Percentiles rank a stretch among this genome's conserved stretches.
Conservation (phyloP, 2,797 vertebrate genomes). For the Lagocephalus sceleratus region DNA sequence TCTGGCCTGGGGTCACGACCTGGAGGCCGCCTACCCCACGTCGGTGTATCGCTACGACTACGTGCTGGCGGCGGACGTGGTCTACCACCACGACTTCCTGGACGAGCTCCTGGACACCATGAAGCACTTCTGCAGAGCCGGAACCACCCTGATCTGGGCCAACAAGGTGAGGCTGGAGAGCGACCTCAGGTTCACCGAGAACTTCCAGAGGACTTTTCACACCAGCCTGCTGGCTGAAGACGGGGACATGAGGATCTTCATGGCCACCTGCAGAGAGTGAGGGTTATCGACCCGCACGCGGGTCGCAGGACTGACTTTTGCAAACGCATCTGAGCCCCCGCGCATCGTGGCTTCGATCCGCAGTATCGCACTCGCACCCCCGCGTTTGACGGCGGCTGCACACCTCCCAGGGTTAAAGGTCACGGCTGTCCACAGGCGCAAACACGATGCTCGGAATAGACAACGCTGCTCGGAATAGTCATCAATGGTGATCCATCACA, state of each 20-base stretch:
- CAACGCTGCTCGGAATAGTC: too few species aligned
- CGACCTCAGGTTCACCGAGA: constrained; percentile 83
- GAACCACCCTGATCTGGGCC: constrained; percentile 88
- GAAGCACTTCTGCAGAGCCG: constrained; percentile 83
- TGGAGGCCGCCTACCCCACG: constrained; percentile 75
- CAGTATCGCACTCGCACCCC: too few species aligned
- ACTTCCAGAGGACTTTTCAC: constrained; percentile 79
- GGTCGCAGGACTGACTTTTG: too few species aligned
- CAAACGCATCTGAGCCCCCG: too few species aligned
- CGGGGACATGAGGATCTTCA: constrained; percentile 84
- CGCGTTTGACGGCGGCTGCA: too few species aligned
- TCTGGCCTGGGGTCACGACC: constrained; percentile 82
- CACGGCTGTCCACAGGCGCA: too few species aligned
- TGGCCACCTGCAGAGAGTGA: constrained; percentile 56
- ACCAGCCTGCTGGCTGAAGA: constrained; percentile 81
- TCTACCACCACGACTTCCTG: constrained; percentile 86
- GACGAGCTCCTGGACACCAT: constrained; percentile 85
- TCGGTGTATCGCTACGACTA: constrained; percentile 83
- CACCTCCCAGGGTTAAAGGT: too few species aligned
- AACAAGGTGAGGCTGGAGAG: constrained; percentile 87
- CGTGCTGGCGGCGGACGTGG: constrained; percentile 90
- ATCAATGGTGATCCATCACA: neutral
- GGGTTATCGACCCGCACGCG: too few species aligned
- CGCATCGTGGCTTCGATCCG: too few species aligned
- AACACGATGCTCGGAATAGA: too few species aligned